Conservation (phyloP, 2,797 vertebrate species). For the Squalus acanthias region DNA sequence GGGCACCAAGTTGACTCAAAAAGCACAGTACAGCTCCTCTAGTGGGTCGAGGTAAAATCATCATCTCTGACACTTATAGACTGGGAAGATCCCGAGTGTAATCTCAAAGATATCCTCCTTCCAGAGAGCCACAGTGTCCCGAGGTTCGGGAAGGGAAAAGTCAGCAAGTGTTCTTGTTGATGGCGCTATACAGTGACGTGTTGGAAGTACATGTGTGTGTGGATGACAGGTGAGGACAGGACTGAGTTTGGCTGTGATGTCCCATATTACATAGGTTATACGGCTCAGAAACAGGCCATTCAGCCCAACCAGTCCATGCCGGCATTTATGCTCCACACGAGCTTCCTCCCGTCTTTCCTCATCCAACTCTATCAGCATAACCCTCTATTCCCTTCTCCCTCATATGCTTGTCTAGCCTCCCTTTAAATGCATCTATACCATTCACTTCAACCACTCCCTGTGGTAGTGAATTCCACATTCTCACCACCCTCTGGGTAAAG, state of each 20-base stretch:
- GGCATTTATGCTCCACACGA: no score
- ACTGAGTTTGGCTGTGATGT: background rate
- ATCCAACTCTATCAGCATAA: no score
- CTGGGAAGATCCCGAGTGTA: background rate
- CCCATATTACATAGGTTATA: background rate
- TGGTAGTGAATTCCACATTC: no score
- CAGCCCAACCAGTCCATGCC: no score
- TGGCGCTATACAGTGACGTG: background rate
- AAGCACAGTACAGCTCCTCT: background rate
- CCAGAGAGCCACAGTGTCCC: background rate
- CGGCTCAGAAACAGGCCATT: no score
- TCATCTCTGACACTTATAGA: background rate
- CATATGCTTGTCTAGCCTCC: no score
- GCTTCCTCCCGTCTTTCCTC: no score
- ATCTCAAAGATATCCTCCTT: background rate
- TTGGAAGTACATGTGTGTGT: no score
- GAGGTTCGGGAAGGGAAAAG: background rate
- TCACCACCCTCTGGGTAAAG: no score
- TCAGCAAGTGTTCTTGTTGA: background rate
- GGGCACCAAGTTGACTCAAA: background rate
- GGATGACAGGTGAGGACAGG: background rate
- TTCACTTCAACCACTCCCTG: no score
- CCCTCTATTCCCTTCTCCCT: no score
- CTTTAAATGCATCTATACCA: no score
- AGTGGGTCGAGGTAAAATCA: background rate